These are phyloP conservation scores for Anoplophora glabripennis DNA, from an alignment of 1,140 invertebrate species.

Conservation along the genomic window DNA sequence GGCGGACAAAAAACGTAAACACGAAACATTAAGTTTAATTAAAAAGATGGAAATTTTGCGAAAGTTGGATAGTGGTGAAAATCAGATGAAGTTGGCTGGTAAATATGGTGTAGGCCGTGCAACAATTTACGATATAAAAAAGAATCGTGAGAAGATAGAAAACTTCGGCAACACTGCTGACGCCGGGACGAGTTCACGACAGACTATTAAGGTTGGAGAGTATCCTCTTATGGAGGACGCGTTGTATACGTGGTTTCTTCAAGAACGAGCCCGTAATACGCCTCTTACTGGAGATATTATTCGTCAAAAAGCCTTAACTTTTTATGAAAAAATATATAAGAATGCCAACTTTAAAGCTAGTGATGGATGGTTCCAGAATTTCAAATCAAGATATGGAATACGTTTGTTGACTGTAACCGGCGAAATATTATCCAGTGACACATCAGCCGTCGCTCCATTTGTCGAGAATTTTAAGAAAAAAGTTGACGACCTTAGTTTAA, in stretches of 20 bases:
- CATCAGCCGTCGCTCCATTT: slow-evolving; percentile 26
- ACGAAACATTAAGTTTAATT: slow-evolving; percentile 37
- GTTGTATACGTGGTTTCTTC: slow-evolving; percentile 6
- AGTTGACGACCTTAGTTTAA: slow-evolving; percentile 17
- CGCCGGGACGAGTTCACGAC: slow-evolving; percentile 28
- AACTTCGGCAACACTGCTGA: slow-evolving; percentile 34
- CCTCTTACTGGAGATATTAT: slow-evolving; percentile 2
- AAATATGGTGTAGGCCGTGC: slow-evolving; percentile 33
- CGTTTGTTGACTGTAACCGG: slow-evolving; percentile 40
- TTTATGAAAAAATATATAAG: slow-evolving; percentile 1
- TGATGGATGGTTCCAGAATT: slow-evolving; percentile 33
- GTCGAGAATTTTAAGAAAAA: slow-evolving; percentile 10
- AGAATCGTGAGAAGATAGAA: slow-evolving; percentile 35
- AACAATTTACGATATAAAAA: slow-evolving; percentile 28
- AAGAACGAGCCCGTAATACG: background rate
- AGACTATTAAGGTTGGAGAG: slow-evolving; percentile 40
- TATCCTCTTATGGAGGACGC: slow-evolving; percentile 38
- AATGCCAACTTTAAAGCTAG: slow-evolving; percentile 6
- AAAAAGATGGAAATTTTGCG: slow-evolving; percentile 27
- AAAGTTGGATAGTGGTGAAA: slow-evolving; percentile 2
- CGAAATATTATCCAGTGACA: slow-evolving; percentile 44
- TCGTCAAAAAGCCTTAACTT: slow-evolving; percentile 5
- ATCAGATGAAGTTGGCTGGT: slow-evolving; percentile 7
- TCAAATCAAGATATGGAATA: slow-evolving; percentile 45
- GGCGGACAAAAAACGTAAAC: slow-evolving; percentile 33